Percentiles rank a stretch among this genome's conserved stretches.
phyloP scores from a whole-genome alignment of 2,113 vertebrate species.

The Lepus americanus region DNA sequence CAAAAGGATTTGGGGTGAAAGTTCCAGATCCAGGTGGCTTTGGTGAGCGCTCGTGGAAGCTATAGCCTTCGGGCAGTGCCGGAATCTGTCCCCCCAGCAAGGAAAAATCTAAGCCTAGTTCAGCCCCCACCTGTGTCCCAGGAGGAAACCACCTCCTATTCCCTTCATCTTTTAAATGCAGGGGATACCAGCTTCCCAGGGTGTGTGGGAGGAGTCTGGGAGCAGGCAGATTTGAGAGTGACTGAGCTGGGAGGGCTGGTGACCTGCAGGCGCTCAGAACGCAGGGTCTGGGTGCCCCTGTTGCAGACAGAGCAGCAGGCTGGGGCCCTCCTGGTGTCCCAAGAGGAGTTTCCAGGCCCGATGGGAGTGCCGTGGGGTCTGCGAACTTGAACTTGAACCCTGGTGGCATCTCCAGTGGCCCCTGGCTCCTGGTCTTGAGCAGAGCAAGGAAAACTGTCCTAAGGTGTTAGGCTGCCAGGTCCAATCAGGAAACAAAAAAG shows the following conservation, averaged over 20 bases:
- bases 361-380: not conserved
- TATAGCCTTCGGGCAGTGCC: not conserved
- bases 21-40: not conserved
- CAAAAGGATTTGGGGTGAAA: not conserved
- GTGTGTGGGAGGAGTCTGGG: not conserved
- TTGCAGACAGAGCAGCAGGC: accelerated
- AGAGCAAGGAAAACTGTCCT: not conserved
- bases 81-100: not conserved
- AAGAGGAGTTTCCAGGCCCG: not conserved
- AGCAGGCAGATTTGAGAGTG: not conserved
- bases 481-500: not conserved
- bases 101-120: not conserved
- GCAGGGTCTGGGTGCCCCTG: accelerated
- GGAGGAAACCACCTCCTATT: not conserved
- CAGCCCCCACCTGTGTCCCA: not conserved
- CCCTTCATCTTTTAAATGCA: not conserved
- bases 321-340: not conserved
- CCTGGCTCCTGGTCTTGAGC: not conserved
- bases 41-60: not conserved
- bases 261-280: not conserved
- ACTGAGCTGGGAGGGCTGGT: not conserved
- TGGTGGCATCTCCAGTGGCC: not conserved
- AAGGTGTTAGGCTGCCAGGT: not conserved
- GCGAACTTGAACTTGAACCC: not conserved
- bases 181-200: not conserved